These are phyloP conservation scores for Electrophaes corylata DNA, from an alignment of 2,888 invertebrate genomes.

Conservation along the genomic window DNA sequence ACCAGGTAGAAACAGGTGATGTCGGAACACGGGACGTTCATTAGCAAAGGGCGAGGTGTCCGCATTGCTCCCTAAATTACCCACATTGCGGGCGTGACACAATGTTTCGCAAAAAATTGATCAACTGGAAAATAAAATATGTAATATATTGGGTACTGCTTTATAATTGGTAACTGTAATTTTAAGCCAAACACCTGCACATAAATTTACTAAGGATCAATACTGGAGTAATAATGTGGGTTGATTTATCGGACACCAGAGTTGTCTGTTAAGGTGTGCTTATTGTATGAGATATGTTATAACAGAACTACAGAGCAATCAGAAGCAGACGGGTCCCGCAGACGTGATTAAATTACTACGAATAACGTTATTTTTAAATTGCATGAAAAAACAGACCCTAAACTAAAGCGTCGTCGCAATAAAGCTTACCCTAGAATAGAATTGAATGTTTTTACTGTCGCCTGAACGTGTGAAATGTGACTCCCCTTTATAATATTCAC, in stretches of 20 bases:
- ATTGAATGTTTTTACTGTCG: conserved; percentile 61
- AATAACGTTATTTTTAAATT: conserved; percentile 33
- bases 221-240: neutral
- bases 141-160: neutral
- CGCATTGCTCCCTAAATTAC: conserved; percentile 35
- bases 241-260: neutral
- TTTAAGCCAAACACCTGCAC: conserved; percentile 25
- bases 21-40: conserved; percentile 29
- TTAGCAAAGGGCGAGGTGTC: conserved; percentile 29
- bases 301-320: conserved; percentile 16
- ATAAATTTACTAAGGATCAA: conserved; percentile 19
- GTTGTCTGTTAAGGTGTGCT: neutral
- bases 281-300: neutral
- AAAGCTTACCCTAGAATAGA: conserved; percentile 56
- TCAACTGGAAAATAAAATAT: conserved; percentile 15
- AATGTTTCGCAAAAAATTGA: conserved; percentile 14
- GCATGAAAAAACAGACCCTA: conserved; percentile 35
- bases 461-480: conserved; percentile 62
- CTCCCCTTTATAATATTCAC: conserved; percentile 67
- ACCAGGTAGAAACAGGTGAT: conserved; percentile 44
- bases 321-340: conserved; percentile 16
- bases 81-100: conserved; percentile 22
- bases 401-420: conserved; percentile 46
- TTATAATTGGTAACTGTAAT: conserved; percentile 3
- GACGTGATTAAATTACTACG: conserved; percentile 21